phyloP scores from a whole-genome alignment of 1,140 invertebrate genomes.

The Sycophila sp. region DNA sequence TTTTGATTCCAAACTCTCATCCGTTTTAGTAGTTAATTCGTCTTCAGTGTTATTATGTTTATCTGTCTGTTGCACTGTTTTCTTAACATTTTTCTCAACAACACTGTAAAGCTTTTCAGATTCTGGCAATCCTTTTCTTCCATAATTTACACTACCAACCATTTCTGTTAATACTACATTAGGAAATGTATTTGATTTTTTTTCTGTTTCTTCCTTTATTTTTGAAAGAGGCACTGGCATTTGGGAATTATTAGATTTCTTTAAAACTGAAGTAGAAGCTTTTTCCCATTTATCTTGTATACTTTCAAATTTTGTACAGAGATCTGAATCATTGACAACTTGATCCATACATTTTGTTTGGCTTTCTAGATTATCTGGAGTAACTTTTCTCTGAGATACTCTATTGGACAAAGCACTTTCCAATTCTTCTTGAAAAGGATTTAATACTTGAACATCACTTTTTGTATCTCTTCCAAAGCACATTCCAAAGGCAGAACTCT shows the following conservation, averaged over 20 bases:
- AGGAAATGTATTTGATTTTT: neutral
- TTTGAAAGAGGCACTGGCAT: constrained; percentile 8
- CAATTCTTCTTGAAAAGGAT: constrained; percentile 54
- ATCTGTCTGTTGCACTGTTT: neutral
- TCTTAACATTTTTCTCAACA: constrained; percentile 8
- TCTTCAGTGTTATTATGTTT: neutral
- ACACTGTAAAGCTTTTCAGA: neutral
- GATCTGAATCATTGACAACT: neutral
- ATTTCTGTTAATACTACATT: neutral
- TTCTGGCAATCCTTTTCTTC: neutral
- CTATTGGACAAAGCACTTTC: constrained; percentile 44
- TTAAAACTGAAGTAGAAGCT: neutral
- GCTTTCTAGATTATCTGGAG: constrained; percentile 16
- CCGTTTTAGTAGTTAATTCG: neutral
- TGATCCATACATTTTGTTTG: constrained; percentile 11
- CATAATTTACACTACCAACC: neutral
- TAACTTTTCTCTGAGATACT: constrained; percentile 33
- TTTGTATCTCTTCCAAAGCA: constrained; percentile 48
- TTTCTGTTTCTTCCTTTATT: constrained; percentile 33
- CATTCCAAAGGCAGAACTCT: constrained; percentile 44
- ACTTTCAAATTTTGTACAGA: constrained; percentile 20
- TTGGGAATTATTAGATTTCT: neutral
- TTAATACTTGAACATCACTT: constrained; percentile 39
- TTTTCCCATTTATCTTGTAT: constrained; percentile 29
- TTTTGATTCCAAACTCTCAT: neutral